phyloP scores from a whole-genome alignment of 2,113 vertebrate genomes.

The Taurulus bubalis region DNA sequence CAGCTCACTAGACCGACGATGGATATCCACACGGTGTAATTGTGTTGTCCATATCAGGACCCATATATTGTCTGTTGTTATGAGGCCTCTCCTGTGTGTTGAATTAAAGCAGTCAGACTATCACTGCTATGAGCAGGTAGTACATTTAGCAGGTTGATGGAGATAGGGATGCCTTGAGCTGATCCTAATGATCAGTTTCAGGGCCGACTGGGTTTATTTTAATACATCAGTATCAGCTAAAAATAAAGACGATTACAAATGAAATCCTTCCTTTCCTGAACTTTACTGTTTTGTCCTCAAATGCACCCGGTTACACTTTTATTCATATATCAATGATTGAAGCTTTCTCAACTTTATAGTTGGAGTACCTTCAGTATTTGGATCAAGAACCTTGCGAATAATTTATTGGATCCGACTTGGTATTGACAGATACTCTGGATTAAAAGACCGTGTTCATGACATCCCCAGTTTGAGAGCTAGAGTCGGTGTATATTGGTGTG shows the following conservation, averaged over 20 bases:
- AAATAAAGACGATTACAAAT: not conserved
- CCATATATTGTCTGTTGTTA: not conserved
- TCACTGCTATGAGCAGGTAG: not conserved
- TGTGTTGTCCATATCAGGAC: not conserved
- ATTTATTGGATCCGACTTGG: not conserved
- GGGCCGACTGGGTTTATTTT: not conserved
- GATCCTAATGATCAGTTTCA: not conserved
- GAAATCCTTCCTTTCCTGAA: too few species aligned
- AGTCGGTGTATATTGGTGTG: not conserved
- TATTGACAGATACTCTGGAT: not conserved
- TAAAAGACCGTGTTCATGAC: not conserved
- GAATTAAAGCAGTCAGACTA: not conserved
- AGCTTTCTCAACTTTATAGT: not conserved
- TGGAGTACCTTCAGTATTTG: not conserved
- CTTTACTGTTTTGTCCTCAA: not conserved
- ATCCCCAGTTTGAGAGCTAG: not conserved
- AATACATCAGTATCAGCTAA: not conserved
- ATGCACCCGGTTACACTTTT: not conserved
- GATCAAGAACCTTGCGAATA: not conserved
- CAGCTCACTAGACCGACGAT: not conserved
- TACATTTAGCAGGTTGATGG: not conserved
- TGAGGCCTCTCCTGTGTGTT: not conserved
- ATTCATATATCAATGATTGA: not conserved
- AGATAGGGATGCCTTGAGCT: not conserved
- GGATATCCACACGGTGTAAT: not conserved